Conservation (phyloP, 2,113 vertebrate species). For the Pelodiscus sinensis region DNA sequence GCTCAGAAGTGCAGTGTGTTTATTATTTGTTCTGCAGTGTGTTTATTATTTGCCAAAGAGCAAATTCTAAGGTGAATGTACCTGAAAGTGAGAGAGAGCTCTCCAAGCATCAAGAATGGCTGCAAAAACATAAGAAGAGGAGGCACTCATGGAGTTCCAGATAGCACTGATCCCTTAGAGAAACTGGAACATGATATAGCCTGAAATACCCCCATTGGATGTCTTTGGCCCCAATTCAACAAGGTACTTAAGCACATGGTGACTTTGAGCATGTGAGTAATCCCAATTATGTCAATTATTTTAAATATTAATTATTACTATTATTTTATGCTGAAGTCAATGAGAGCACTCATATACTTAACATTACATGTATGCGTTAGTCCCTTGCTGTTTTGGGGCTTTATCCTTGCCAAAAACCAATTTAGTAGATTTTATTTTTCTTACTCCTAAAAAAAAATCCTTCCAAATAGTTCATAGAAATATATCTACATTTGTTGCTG, state of each 20-base stretch:
- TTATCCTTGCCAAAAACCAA: not conserved
- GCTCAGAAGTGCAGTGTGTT: not conserved
- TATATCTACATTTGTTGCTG: not conserved
- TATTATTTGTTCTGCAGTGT: not conserved
- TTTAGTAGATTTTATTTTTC: not conserved
- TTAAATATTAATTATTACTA: not conserved
- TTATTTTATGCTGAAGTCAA: not conserved
- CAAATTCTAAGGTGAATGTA: not conserved
- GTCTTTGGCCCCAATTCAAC: not conserved
- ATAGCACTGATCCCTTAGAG: not conserved
- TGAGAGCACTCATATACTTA: not conserved
- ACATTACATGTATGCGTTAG: not conserved
- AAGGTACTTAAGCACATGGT: not conserved
- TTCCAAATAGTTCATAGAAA: not conserved
- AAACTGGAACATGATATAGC: not conserved
- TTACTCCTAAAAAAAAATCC: not conserved
- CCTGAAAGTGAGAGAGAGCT: rapidly evolving
- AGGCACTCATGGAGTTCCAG: not conserved
- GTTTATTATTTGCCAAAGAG: not conserved
- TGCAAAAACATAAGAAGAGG: not conserved
- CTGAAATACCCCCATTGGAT: not conserved
- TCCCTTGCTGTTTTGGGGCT: not conserved
- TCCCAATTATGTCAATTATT: not conserved
- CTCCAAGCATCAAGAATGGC: not conserved
- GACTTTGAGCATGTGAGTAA: not conserved